Percentiles rank a stretch among this genome's conserved stretches.
Conservation (phyloP, 2,113 vertebrate genomes). For the Phainopepla nitens region DNA sequence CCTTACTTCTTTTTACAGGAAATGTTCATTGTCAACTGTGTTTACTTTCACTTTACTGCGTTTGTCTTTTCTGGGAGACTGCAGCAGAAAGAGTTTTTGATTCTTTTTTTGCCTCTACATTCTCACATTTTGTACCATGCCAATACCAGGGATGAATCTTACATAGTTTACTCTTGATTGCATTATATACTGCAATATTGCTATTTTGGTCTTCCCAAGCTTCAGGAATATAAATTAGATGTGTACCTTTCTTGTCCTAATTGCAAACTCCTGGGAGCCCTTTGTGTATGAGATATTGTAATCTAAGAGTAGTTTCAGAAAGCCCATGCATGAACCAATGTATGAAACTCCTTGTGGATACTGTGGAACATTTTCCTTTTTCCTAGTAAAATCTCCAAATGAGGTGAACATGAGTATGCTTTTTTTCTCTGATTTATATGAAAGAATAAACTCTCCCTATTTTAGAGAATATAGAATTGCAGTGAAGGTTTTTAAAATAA, state of each 20-base stretch:
- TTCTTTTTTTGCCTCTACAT: neutral
- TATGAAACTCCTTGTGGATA: neutral
- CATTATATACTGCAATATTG: neutral
- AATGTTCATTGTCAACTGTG: neutral
- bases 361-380: neutral
- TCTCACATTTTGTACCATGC: neutral
- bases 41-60: too few relatives aligned
- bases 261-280: neutral
- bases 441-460: neutral
- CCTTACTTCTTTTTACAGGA: neutral
- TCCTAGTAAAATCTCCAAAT: neutral
- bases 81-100: neutral
- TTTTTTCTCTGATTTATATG: constrained; percentile 1
- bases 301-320: constrained; percentile 11
- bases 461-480: neutral
- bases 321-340: neutral
- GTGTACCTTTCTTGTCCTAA: neutral
- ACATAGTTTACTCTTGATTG: neutral
- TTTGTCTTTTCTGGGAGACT: neutral
- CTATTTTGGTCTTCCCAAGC: neutral
- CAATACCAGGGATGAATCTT: neutral
- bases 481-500: constrained; percentile 31
- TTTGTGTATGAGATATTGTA: neutral
- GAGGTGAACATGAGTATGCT: neutral
- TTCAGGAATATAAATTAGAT: neutral